phyloP scores from a whole-genome alignment of 2,113 vertebrate species.

The Tichodroma muraria region DNA sequence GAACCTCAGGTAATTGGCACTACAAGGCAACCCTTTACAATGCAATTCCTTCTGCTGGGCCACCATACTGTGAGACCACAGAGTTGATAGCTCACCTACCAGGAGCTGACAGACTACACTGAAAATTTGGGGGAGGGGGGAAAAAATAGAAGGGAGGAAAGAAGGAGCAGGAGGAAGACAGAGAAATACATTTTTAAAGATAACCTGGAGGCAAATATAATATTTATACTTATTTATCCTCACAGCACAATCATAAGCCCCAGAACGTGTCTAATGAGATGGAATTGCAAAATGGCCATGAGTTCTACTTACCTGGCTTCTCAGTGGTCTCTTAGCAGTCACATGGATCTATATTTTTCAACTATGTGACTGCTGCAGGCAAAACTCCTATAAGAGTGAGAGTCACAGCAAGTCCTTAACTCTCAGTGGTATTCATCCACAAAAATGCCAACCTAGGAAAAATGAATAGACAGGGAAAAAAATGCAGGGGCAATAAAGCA shows the following conservation, averaged over 20 bases:
- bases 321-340: conserved; percentile 70
- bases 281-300: conserved; percentile 77
- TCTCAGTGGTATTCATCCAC: conserved; percentile 65
- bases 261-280: conserved; percentile 83
- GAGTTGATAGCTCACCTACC: conserved; percentile 28
- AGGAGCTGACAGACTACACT: conserved; percentile 51
- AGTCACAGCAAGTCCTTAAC: conserved; percentile 32
- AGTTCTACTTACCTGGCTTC: conserved; percentile 67
- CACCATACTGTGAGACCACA: conserved; percentile 1
- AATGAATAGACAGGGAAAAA: conserved; percentile 1
- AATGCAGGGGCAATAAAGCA: conserved; percentile 12
- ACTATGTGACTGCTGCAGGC: conserved; percentile 77
- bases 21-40: neutral
- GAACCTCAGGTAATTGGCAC: conserved; percentile 30
- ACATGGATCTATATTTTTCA: conserved; percentile 72
- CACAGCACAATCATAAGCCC: conserved; percentile 74
- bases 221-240: conserved; percentile 88
- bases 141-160: neutral
- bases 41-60: neutral
- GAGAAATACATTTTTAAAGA: conserved; percentile 84
- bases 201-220: conserved; percentile 86
- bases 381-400: conserved; percentile 67
- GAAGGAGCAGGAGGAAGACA: conserved; percentile 46
- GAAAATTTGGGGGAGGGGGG: conserved; percentile 26
- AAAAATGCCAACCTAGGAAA: conserved; percentile 68